Percentiles rank a stretch among this genome's conserved stretches.
Conservation (phyloP, 1,140 invertebrate species). For the Wiebesia pumilae region DNA sequence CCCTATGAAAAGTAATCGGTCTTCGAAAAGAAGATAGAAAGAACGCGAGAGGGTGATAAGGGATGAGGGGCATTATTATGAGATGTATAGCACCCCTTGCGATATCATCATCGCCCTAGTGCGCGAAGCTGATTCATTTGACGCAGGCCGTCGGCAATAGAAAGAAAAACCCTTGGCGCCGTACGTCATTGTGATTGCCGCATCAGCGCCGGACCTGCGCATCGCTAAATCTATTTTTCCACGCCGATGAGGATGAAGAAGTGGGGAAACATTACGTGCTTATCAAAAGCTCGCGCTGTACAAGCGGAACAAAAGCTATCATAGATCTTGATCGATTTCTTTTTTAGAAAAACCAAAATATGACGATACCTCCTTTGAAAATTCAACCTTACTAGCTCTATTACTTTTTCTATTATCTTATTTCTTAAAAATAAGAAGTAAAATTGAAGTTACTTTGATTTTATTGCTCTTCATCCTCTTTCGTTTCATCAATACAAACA, state of each 20-base stretch:
- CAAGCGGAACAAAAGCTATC: background rate
- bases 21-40: background rate
- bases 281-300: background rate
- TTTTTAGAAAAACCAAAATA: background rate
- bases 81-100: background rate
- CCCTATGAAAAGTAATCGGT: conserved; percentile 14
- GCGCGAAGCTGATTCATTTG: conserved; percentile 43
- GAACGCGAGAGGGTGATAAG: background rate
- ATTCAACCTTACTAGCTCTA: no score
- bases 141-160: background rate
- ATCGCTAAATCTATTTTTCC: conserved; percentile 48
- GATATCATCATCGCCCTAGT: conserved; percentile 21
- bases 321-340: background rate
- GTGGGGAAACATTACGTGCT: background rate
- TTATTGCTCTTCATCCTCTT: background rate
- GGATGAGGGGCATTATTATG: conserved; percentile 20
- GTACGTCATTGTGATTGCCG: background rate
- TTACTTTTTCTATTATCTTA: no score
- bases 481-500: no score
- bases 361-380: background rate
- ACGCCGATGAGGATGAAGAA: background rate
- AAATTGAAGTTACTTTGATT: no score
- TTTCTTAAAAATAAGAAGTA: no score
- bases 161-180: background rate
- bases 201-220: conserved; percentile 46